Conservation (phyloP, 2,113 vertebrate genomes). For the Gymnarchus niloticus region DNA sequence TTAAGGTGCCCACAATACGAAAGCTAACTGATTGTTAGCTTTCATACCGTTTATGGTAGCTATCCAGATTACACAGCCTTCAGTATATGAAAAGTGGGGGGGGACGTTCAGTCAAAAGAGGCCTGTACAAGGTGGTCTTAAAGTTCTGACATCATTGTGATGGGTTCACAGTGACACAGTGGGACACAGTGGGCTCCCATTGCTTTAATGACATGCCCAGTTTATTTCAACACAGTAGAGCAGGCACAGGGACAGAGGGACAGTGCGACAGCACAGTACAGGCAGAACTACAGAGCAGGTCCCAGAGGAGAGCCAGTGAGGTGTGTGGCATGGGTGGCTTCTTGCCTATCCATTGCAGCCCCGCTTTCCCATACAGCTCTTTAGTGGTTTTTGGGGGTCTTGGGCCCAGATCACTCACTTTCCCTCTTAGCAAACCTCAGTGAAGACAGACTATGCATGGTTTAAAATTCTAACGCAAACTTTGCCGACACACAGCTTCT, state of each 20-base stretch:
- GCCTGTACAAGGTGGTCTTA: not conserved
- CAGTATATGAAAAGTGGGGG: not conserved
- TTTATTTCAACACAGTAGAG: slow-evolving; percentile 37
- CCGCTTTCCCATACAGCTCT: not conserved
- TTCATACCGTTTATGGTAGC: too few species aligned
- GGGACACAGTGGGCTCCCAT: slow-evolving; percentile 2
- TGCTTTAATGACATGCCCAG: slow-evolving; percentile 12
- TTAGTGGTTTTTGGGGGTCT: not conserved
- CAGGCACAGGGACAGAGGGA: not conserved
- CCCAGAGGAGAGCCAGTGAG: not conserved
- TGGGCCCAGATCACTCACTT: not conserved
- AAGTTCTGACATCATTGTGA: not conserved
- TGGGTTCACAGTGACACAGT: not conserved
- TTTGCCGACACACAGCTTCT: not conserved
- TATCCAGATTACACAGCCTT: not conserved
- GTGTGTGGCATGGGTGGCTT: not conserved
- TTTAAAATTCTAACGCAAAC: not conserved
- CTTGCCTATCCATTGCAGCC: not conserved
- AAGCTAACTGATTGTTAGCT: too few species aligned
- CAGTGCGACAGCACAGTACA: not conserved
- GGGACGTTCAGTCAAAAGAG: not conserved
- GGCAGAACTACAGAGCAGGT: not conserved
- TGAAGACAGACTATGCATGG: not conserved
- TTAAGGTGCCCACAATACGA: not conserved
- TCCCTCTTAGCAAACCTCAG: not conserved